These are phyloP conservation scores for Sycophila texana DNA, from an alignment of 2,888 invertebrate species.

Conservation along the genomic window DNA sequence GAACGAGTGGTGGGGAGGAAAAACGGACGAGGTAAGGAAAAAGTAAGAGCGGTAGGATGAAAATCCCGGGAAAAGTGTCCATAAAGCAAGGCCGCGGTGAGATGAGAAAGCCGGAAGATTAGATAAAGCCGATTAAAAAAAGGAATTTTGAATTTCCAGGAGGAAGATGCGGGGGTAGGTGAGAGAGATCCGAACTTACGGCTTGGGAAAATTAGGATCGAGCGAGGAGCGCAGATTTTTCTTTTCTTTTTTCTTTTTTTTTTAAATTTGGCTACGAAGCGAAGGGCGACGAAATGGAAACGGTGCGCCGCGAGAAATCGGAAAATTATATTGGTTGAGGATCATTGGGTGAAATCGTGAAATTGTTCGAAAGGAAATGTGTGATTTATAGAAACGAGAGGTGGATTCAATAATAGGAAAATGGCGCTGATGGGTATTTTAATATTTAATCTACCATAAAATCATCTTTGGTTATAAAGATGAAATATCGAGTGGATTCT, in stretches of 20 bases:
- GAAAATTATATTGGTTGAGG: constrained; percentile 18
- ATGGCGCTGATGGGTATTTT: too few species aligned
- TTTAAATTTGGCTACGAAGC: constrained; percentile 9
- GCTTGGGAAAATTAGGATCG: constrained; percentile 21
- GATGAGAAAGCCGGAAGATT: neutral
- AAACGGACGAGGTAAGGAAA: constrained; percentile 2
- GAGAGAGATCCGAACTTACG: neutral
- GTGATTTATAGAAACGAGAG: neutral
- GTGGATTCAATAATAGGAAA: too few species aligned
- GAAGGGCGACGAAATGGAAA: neutral
- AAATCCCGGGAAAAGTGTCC: neutral
- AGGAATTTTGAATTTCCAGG: neutral
- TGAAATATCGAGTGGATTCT: neutral
- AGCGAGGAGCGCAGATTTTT: neutral
- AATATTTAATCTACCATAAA: too few species aligned
- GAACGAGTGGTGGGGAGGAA: constrained; percentile 6
- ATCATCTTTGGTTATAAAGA: too few species aligned
- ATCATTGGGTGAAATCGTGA: neutral
- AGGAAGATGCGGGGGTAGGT: neutral
- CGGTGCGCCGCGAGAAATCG: neutral
- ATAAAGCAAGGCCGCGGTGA: neutral
- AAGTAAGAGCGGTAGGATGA: neutral
- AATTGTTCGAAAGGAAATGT: neutral
- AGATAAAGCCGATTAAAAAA: neutral
- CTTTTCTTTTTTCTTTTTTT: neutral